Percentiles rank a stretch among this genome's conserved stretches.
Conservation (phyloP, 1,140 invertebrate species). For the Phenacoccus solenopsis region DNA sequence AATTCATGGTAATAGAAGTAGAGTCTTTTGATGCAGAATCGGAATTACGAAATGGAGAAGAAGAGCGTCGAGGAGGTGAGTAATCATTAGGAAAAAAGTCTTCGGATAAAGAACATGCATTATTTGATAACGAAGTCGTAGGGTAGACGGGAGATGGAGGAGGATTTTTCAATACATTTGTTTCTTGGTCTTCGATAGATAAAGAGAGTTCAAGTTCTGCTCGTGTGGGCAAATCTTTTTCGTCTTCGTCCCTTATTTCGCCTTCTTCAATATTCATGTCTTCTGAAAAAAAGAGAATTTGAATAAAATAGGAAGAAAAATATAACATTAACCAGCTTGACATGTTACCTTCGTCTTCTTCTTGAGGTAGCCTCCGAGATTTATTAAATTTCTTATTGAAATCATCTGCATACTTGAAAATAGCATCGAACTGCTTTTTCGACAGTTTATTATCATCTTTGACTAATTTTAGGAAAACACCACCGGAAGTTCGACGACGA, state of each 20-base stretch:
- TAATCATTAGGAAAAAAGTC: background rate
- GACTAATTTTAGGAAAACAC: constrained; percentile 1
- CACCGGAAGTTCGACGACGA: background rate
- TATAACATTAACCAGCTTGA: no score
- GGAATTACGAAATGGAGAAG: background rate
- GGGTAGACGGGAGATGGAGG: background rate
- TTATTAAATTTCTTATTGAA: background rate
- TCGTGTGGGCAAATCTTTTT: background rate
- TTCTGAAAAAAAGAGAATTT: background rate
- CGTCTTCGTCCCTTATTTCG: background rate
- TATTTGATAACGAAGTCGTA: background rate
- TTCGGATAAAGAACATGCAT: background rate
- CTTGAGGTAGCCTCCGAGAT: no score
- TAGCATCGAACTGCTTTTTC: background rate
- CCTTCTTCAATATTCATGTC: background rate
- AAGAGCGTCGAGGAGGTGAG: background rate
- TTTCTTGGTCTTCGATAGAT: background rate
- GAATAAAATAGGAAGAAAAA: background rate
- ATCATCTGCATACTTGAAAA: background rate
- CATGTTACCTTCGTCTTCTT: background rate
- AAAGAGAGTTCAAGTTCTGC: background rate
- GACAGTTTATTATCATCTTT: background rate
- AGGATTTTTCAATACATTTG: constrained; percentile 10
- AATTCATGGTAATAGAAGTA: no score
- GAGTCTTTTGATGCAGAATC: background rate